These are phyloP conservation scores for Pan troglodytes DNA, from an alignment of 2,113 vertebrate genomes.

Conservation along the genomic window NHGRI_mPanTro3-v2.1_pri NC_072421.2:142622001-142622500, in stretches of 20 bases:
- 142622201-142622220: neutral
- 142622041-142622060: neutral
- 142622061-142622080: neutral
- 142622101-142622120: neutral
- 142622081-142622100: neutral
- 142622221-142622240: constrained; percentile 17
- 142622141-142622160: constrained; percentile 25
- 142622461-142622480: neutral
- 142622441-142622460: neutral
- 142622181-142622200: neutral
- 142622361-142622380: neutral
- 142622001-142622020: neutral
- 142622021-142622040: neutral
- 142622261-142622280: neutral
- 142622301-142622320: neutral
- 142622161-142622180: constrained; percentile 18
- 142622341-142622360: constrained; percentile 5
- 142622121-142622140: neutral
- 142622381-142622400: neutral
- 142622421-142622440: neutral
- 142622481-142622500: neutral
- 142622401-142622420: neutral
- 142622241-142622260: neutral
- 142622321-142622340: neutral
- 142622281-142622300: neutral